Percentiles rank a stretch among this genome's conserved stretches.
These are phyloP conservation scores for Notolabrus celidotus DNA, from an alignment of 2,797 vertebrate species.

Conservation along the genomic window DNA sequence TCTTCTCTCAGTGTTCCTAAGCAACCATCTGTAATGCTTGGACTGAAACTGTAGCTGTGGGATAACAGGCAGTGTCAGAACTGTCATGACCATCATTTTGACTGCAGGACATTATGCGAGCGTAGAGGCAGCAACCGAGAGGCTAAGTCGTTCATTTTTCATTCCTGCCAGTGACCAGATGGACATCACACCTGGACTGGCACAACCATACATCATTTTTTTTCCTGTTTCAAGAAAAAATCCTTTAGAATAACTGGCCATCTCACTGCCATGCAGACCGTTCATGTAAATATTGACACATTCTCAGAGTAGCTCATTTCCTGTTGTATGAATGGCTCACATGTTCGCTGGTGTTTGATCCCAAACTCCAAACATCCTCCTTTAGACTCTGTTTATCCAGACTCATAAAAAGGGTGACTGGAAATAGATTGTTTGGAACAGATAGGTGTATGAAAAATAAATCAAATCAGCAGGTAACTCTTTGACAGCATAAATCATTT, in stretches of 20 bases:
- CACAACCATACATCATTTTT: slow-evolving; percentile 36
- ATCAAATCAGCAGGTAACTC: slow-evolving; percentile 29
- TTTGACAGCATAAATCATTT: slow-evolving; percentile 17
- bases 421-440: slow-evolving; percentile 53
- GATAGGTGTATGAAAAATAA: slow-evolving; percentile 47
- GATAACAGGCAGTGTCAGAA: slow-evolving; percentile 6
- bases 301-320: slow-evolving; percentile 68
- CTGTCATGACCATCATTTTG: slow-evolving; percentile 7
- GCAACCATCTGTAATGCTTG: slow-evolving; percentile 18
- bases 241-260: slow-evolving; percentile 49
- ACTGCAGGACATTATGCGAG: slow-evolving; percentile 24
- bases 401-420: slow-evolving; percentile 52
- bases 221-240: slow-evolving; percentile 49
- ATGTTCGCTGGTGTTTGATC: slow-evolving; percentile 65
- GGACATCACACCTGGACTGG: slow-evolving; percentile 34
- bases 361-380: slow-evolving; percentile 34
- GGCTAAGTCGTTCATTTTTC: slow-evolving; percentile 29
- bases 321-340: slow-evolving; percentile 64
- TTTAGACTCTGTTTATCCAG: slow-evolving; percentile 50
- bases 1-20: slow-evolving; percentile 8
- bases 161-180: slow-evolving; percentile 14
- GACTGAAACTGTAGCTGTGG: not conserved
- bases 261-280: slow-evolving; percentile 27
- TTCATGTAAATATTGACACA: slow-evolving; percentile 75
- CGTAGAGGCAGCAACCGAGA: slow-evolving; percentile 7